Evolutionary conservation across 2,113 vertebrate genomes (phyloP), one percentile per base, ranked within the genome.

Genomic region (Crotalus helleri): DNA sequence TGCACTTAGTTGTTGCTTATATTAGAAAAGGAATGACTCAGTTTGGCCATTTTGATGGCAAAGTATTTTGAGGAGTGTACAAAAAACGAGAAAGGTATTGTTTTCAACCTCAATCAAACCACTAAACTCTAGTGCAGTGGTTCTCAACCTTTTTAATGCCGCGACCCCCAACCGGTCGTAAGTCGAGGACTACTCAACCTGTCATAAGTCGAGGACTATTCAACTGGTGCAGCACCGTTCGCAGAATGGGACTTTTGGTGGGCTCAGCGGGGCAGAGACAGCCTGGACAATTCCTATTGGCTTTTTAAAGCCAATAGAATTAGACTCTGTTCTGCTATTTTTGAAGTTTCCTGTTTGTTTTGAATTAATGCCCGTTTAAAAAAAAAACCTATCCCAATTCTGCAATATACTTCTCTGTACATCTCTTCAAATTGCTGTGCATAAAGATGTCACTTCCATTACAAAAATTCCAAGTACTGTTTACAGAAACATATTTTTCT

Each of bases 401-500:
- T 94, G 88, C 90, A 95, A 94, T 54, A 49, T 88, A 21, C 23
- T 74, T 85, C 39, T 15, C 54, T 29, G 2, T 7, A 29, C 4
- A 49, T 29, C 6, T 46, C 12, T 86, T 55, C 15, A 57, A 85
- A 17, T 23, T n/a, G 49, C 8, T 57, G 49, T 33, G 39, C 87
- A 89, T 94, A 89, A 0, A 0, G 81, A 13, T 81, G 74, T 33
- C 29, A 53, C 29, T 54, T 64, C 33, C 87, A 69, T 57, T 21
- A n/a, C 0, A 85, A 21, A 51, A 58, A 92, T 91, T 91, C 91
- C 94, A 93, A 74, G 54, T 91, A 59, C 24, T 59, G 29, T 69
- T 69, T 17, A 87, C n/a, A 26, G 53, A 64, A 94, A 85, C 49
- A 10, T 53, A 61, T 91, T 61, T 91, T 44, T 53, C 46, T 7